Conservation (phyloP, 2,113 vertebrate species). For the Hemiscyllium ocellatum region DNA sequence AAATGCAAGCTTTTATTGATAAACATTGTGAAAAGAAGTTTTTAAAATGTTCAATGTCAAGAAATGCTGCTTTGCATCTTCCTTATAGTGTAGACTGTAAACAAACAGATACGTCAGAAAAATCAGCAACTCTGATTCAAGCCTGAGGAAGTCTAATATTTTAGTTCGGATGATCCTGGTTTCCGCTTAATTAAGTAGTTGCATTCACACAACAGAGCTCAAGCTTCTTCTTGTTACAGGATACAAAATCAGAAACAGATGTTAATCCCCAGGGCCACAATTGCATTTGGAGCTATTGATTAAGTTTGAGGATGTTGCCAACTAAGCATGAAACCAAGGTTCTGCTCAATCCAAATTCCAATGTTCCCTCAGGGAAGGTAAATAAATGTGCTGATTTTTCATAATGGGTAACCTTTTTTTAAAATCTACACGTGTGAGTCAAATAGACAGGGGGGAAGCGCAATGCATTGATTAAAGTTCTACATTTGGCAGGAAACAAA, state of each 20-base stretch:
- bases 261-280: background rate
- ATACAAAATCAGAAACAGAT: background rate
- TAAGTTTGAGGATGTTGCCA: background rate
- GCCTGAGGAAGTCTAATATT: background rate
- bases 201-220: constrained; percentile 15
- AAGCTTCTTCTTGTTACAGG: background rate
- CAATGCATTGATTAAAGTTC: background rate
- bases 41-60: background rate
- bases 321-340: background rate
- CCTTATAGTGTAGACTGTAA: background rate
- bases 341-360: background rate
- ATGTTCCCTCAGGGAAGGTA: background rate
- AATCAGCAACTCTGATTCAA: background rate
- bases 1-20: background rate
- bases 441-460: background rate
- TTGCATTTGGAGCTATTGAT: background rate
- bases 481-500: background rate
- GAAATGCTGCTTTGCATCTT: background rate
- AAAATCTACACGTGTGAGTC: background rate
- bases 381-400: background rate
- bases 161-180: background rate
- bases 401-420: background rate
- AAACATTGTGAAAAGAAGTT: background rate
- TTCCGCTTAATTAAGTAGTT: background rate
- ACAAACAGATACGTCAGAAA: background rate